Conservation (phyloP, 92 coral and sea anemone genomes). For the Desmophyllum pertusum region DNA sequence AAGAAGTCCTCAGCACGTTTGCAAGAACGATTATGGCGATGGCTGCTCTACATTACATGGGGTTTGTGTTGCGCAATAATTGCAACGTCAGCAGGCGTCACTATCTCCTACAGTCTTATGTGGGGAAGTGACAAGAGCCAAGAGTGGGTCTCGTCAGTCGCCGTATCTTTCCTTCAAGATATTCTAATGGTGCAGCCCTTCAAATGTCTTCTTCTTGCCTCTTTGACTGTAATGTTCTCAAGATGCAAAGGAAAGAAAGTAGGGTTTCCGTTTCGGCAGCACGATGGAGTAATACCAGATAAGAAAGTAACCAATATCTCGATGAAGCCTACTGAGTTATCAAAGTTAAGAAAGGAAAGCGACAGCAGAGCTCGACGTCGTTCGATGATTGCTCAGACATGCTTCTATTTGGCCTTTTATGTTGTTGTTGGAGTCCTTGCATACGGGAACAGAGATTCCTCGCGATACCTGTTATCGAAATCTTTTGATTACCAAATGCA, state of each 20-base stretch:
- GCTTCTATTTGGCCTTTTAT: conserved; percentile 67
- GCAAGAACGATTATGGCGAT: conserved; percentile 25
- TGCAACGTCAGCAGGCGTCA: conserved; percentile 44
- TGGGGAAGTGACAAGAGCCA: conserved; percentile 74
- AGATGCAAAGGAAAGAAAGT: neutral
- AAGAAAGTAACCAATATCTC: neutral
- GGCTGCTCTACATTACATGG: conserved; percentile 36
- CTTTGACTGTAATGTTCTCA: conserved; percentile 45
- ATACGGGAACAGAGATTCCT: conserved; percentile 68
- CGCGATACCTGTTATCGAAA: conserved; percentile 57
- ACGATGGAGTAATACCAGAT: neutral
- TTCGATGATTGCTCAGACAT: neutral
- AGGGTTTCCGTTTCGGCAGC: neutral
- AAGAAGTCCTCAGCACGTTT: conserved; percentile 20
- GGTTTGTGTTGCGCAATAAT: conserved; percentile 51
- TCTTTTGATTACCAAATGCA: conserved; percentile 39
- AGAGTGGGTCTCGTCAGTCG: conserved; percentile 71
- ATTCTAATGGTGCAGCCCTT: conserved; percentile 64
- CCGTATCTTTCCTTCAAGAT: conserved; percentile 67
- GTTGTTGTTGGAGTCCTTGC: conserved; percentile 59
- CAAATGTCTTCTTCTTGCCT: conserved; percentile 58
- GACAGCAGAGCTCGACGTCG: neutral
- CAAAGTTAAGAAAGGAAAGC: neutral
- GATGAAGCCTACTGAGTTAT: neutral
- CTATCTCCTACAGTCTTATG: conserved; percentile 63